phyloP scores from a whole-genome alignment of 37 sponge, comb jelly and placozoan genomes.

The Mnemiopsis leidyi region DNA sequence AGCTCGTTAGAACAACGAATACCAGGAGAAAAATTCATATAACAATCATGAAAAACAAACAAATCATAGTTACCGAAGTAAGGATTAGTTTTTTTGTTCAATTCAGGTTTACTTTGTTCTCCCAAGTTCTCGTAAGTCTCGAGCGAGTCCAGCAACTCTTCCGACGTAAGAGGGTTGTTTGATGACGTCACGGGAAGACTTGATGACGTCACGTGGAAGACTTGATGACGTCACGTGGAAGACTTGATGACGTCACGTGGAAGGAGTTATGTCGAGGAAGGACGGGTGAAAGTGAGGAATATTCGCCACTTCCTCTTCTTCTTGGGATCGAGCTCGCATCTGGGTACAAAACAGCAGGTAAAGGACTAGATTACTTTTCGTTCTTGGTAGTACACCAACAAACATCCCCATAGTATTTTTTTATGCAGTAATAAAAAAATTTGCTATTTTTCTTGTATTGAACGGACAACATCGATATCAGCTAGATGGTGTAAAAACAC shows the following conservation, averaged over 20 bases:
- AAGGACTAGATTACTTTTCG: too few species aligned
- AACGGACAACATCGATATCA: too few species aligned
- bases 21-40: neutral
- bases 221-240: neutral
- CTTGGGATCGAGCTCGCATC: too few species aligned
- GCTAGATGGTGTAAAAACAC: too few species aligned
- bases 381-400: too few species aligned
- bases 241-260: neutral
- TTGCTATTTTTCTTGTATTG: too few species aligned
- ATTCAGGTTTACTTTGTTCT: neutral
- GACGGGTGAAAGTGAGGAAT: conserved; percentile 25
- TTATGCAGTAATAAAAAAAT: too few species aligned
- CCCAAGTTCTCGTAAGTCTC: conserved; percentile 33
- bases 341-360: too few species aligned
- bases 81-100: neutral
- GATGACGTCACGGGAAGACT: neutral
- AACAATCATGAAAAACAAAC: neutral
- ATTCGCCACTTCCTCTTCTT: conserved; percentile 33
- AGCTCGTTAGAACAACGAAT: too few species aligned
- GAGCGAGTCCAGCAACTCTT: neutral
- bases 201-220: neutral
- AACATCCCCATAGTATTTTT: too few species aligned
- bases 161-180: neutral
- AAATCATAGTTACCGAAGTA: neutral
- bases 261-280: neutral